Evolutionary conservation across 2,888 invertebrate genomes (phyloP), one percentile per base, ranked within the genome.

Genomic region (Aleiodes testaceus): DNA sequence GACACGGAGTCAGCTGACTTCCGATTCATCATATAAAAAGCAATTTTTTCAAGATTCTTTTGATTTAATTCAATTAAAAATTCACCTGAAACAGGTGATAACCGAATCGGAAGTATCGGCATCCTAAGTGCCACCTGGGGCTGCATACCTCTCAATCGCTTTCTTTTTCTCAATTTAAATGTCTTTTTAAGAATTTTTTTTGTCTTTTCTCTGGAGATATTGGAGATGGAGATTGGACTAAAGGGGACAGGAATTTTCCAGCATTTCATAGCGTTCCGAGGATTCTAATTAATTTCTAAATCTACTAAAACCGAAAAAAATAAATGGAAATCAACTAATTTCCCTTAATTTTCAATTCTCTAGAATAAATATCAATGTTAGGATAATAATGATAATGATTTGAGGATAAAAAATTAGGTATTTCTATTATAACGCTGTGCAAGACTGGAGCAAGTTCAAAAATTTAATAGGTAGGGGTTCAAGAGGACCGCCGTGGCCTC

Each of bases 121-220:
- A 84, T 86, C 84, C 86, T 84, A 86, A 87, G 87, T 87, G 86
- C 84, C 84, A 87, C 83, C 82, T 85, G 80, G 86, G 83, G 79
- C 86, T 87, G 87, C 87, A 87, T 87, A 87, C 87, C 86, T 87
- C 86, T 85, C 79, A 81, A 82, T 72, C 70, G 65, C 70, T 72
- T 65, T 66, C 64, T 71, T 77, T 81, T 80, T 81, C 80, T 80
- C 79, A 78, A 75, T 79, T 75, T 74, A 71, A 75, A 70, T 76
- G 72, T 79, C 75, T 78, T 66, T 75, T 55, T 11, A 2, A 36
- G 69, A 68, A 79, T 71, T 80, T 69, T 77, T 53, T 79, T 70
- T 70, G 12, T 73, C 49, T 42, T 53, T 36, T 42, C 50, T 66
- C 30, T 72, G 79, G 78, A 66, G 59, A 68, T 26, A 44, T 50